Conservation (phyloP, 2,113 vertebrate species). For the Pica pica region DNA sequence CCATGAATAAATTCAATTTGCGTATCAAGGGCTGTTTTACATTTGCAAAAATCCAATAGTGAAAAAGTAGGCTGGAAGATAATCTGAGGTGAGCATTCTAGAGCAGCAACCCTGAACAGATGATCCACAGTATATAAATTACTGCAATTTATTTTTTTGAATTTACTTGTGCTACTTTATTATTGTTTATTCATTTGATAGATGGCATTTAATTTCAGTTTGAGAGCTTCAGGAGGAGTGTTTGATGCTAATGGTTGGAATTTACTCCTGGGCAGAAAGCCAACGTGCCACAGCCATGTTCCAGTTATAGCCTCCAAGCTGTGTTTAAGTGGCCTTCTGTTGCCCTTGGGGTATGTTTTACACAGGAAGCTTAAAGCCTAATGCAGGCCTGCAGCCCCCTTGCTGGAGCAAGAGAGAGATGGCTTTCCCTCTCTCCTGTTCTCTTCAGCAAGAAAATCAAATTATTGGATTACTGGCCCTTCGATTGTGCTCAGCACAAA, state of each 20-base stretch:
- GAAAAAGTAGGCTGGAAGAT: background rate
- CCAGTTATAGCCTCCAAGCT: conserved; percentile 4
- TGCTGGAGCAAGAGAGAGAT: background rate
- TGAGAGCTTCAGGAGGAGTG: background rate
- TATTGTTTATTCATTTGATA: conserved; percentile 51
- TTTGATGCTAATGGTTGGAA: conserved; percentile 35
- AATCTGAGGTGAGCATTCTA: background rate
- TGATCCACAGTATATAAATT: background rate
- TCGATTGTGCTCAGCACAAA: background rate
- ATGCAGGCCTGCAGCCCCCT: background rate
- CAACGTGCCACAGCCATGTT: background rate
- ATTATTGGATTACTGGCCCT: conserved; percentile 19
- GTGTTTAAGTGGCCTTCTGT: conserved; percentile 16
- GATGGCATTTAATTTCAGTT: conserved; percentile 42
- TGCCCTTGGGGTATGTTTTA: conserved; percentile 26
- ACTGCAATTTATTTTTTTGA: background rate
- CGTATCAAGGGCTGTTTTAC: background rate
- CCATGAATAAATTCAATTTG: background rate
- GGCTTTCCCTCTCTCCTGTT: background rate
- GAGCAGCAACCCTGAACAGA: background rate
- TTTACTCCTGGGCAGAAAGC: conserved; percentile 26
- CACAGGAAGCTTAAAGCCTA: background rate
- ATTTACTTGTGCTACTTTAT: conserved; percentile 21
- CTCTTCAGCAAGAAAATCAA: conserved; percentile 22
- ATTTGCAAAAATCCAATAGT: background rate